Conservation (phyloP, 2,888 invertebrate species). For the Nemurella pictetii region DNA sequence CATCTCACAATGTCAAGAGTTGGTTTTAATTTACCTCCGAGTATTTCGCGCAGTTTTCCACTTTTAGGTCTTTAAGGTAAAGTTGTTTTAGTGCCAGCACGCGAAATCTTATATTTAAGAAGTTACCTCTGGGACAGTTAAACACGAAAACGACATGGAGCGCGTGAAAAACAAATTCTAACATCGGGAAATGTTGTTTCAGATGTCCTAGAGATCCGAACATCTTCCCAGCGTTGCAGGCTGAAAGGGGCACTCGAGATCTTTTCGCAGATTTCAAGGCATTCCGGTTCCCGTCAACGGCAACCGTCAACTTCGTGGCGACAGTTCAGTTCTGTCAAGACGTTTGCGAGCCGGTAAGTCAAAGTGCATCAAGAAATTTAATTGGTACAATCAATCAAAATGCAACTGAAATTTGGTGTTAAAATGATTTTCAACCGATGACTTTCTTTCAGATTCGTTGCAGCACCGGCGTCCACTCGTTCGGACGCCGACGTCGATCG, state of each 20-base stretch:
- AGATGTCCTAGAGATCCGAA: slow-evolving; percentile 54
- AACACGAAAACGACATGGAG: too few species aligned
- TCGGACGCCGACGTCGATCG: slow-evolving; percentile 48
- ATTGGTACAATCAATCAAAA: too few species aligned
- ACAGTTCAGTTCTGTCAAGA: slow-evolving; percentile 55
- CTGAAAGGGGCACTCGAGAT: slow-evolving; percentile 50
- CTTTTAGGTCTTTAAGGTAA: too few species aligned
- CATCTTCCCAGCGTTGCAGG: slow-evolving; percentile 52
- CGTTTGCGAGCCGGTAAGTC: slow-evolving; percentile 52
- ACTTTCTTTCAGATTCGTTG: slow-evolving; percentile 48
- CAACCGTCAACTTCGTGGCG: slow-evolving; percentile 54
- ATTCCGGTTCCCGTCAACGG: slow-evolving; percentile 55
- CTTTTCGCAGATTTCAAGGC: slow-evolving; percentile 54
- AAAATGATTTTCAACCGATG: not conserved
- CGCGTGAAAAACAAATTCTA: too few species aligned
- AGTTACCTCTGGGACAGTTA: too few species aligned
- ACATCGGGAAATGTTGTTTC: slow-evolving; percentile 32
- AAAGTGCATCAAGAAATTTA: not conserved
- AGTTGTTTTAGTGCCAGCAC: too few species aligned
- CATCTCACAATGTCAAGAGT: too few species aligned
- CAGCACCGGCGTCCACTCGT: slow-evolving; percentile 49
- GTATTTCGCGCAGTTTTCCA: too few species aligned
- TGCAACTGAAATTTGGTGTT: not conserved
- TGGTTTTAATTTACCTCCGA: too few species aligned
- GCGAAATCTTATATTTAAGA: too few species aligned